phyloP scores from a whole-genome alignment of 2,113 vertebrate genomes.

The Phaethornis superciliosus region DNA sequence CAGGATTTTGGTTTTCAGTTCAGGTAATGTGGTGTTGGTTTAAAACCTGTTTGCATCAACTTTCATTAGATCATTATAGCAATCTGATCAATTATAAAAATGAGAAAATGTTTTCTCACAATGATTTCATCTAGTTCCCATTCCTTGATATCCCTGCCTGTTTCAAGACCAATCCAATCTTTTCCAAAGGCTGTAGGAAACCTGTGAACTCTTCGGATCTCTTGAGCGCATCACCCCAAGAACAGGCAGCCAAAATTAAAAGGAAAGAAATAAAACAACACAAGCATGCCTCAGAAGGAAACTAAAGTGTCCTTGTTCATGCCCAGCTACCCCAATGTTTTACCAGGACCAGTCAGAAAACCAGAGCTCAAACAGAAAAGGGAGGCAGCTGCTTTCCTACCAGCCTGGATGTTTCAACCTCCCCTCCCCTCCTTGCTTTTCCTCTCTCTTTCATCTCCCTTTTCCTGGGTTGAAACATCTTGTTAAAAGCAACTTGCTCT shows the following conservation, averaged over 20 bases:
- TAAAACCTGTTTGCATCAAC: background rate
- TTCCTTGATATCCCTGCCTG: background rate
- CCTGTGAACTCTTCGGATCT: background rate
- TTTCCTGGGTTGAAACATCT: background rate
- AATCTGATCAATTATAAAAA: background rate
- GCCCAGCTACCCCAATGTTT: background rate
- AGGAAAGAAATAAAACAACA: background rate
- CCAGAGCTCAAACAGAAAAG: fast-evolving
- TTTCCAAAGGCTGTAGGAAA: background rate
- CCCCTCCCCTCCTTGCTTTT: background rate
- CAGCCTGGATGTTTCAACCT: background rate
- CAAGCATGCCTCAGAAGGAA: background rate
- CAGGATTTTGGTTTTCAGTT: background rate
- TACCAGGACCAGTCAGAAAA: background rate
- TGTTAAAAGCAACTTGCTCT: background rate
- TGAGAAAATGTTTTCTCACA: background rate
- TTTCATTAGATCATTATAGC: background rate
- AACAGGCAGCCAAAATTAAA: fast-evolving
- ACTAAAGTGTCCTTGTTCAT: background rate
- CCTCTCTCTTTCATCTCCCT: background rate
- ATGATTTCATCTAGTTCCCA: fast-evolving
- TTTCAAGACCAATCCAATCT: background rate
- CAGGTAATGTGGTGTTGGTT: background rate
- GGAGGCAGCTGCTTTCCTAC: background rate
- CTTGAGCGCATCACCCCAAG: background rate